Conservation (phyloP, 2,113 vertebrate genomes). For the Chauna torquata region DNA sequence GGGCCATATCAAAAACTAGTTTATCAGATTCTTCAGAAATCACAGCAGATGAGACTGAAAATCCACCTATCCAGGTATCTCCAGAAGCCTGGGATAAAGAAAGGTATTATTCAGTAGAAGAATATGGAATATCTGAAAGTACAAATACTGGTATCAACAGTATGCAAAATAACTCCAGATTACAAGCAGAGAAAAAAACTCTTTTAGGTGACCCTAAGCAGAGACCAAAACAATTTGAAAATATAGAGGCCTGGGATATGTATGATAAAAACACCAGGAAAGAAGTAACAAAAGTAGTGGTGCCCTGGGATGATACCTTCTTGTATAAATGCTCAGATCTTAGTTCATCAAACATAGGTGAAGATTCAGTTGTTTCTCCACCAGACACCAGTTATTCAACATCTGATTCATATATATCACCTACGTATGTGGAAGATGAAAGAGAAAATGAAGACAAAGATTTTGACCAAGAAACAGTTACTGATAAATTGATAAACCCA, state of each 20-base stretch:
- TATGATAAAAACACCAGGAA: slow-evolving; percentile 69
- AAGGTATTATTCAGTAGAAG: background rate
- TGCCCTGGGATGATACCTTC: slow-evolving; percentile 78
- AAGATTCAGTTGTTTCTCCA: slow-evolving; percentile 76
- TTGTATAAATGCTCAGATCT: slow-evolving; percentile 74
- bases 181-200: background rate
- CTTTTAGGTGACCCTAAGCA: background rate
- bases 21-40: slow-evolving; percentile 66
- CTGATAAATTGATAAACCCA: background rate
- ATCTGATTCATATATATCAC: slow-evolving; percentile 80
- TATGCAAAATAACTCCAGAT: slow-evolving; percentile 39
- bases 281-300: slow-evolving; percentile 55
- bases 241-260: slow-evolving; percentile 60
- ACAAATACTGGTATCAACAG: slow-evolving; percentile 30
- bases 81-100: slow-evolving; percentile 48
- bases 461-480: slow-evolving; percentile 17
- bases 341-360: slow-evolving; percentile 58
- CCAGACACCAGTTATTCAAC: slow-evolving; percentile 83
- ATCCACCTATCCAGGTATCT: background rate
- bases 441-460: slow-evolving; percentile 61
- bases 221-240: slow-evolving; percentile 46
- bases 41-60: background rate
- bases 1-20: slow-evolving; percentile 52
- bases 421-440: slow-evolving; percentile 72
- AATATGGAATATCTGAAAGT: slow-evolving; percentile 8